Evolutionary conservation across 2,113 vertebrate genomes (phyloP).

Genomic region (Mesitornis unicolor): DNA sequence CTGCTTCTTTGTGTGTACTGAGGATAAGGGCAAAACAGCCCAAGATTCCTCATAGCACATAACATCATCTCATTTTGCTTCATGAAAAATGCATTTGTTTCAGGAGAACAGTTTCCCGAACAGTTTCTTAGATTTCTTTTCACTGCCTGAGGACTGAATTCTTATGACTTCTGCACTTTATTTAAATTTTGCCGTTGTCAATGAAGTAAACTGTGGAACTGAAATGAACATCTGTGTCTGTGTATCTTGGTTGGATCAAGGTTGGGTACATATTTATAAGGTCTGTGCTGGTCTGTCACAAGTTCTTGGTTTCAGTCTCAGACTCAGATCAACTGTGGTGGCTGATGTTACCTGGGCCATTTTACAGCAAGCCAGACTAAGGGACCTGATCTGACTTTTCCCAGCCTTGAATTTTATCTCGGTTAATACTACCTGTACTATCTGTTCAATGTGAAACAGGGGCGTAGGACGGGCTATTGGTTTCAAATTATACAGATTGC

Average conservation of each 20-base stretch:
- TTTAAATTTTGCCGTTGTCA: background rate
- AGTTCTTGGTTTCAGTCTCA: background rate
- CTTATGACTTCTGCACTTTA: background rate
- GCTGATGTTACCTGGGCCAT: fast-evolving
- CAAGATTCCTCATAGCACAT: background rate
- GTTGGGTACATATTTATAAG: background rate
- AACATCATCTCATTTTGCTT: background rate
- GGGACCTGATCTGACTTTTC: background rate
- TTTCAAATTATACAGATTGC: background rate
- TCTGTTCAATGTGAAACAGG: background rate
- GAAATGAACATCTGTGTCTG: background rate
- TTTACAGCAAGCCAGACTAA: background rate
- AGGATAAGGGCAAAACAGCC: background rate
- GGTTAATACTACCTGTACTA: background rate
- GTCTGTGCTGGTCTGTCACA: background rate
- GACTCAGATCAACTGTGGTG: background rate
- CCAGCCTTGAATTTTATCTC: background rate
- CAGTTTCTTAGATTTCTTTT: background rate
- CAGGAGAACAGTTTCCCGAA: background rate
- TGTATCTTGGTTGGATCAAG: background rate
- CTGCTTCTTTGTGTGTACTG: background rate
- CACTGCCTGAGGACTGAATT: background rate
- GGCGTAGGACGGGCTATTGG: background rate
- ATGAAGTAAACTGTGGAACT: background rate
- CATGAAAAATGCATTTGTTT: background rate